phyloP scores from a whole-genome alignment of 2,888 invertebrate genomes.

The Oxytorus armatus region DNA sequence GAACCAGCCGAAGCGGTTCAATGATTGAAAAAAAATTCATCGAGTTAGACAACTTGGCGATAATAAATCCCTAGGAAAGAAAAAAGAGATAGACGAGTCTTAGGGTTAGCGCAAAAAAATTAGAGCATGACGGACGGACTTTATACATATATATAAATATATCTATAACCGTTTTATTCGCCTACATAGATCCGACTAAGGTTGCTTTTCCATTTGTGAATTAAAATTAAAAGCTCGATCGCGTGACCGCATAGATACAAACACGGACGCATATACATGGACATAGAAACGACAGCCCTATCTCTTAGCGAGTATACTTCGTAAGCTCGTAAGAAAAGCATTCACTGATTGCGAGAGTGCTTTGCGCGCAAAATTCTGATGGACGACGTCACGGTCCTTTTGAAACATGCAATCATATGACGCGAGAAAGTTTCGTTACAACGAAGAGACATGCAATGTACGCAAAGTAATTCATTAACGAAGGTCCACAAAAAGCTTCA shows the following conservation, averaged over 20 bases:
- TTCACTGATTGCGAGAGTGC: conserved; percentile 47
- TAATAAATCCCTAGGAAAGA: conserved; percentile 18
- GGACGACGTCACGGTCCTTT: conserved; percentile 34
- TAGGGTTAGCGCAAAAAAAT: conserved; percentile 57
- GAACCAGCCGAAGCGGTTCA: conserved; percentile 22
- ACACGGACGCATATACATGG: background rate
- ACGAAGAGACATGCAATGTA: conserved; percentile 23
- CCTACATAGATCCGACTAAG: conserved; percentile 32
- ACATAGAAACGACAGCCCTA: background rate
- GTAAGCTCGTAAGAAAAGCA: conserved; percentile 39
- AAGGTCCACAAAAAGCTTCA: conserved; percentile 9
- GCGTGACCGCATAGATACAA: conserved; percentile 50
- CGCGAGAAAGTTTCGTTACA: conserved; percentile 39
- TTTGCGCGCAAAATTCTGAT: conserved; percentile 40
- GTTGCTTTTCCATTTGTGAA: conserved; percentile 56
- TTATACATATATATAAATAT: conserved; percentile 5
- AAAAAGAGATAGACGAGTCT: conserved; percentile 57
- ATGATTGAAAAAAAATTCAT: conserved; percentile 39
- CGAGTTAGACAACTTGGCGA: conserved; percentile 24
- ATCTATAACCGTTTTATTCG: conserved; percentile 36
- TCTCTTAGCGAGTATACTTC: conserved; percentile 16
- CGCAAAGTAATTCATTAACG: conserved; percentile 13
- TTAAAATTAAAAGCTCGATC: conserved; percentile 65
- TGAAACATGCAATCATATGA: conserved; percentile 26
- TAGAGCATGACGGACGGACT: conserved; percentile 61